A percentile compares a stretch with the other conserved stretches of the same genome.
Evolutionary conservation across 1,140 invertebrate species (phyloP).

Genomic region (Stegodyphus mimosarum): DNA sequence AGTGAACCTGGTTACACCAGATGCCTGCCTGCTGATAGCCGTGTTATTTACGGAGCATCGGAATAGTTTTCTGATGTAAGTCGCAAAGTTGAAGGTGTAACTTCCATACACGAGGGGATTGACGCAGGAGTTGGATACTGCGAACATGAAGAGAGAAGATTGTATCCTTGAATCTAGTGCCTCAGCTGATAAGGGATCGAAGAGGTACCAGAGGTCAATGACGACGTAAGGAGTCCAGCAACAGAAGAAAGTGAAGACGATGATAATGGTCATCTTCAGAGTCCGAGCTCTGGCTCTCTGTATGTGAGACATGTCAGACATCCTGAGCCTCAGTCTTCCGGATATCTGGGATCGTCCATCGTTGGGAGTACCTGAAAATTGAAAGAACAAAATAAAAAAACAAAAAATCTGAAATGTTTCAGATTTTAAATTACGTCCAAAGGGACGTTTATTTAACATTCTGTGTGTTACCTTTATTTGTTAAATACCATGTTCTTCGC

Average conservation of each 20-base stretch:
- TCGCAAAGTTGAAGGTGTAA: slow-evolving; percentile 68
- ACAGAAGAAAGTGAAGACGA: slow-evolving; percentile 80
- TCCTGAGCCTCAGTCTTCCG: slow-evolving; percentile 70
- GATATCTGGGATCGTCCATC: slow-evolving; percentile 50
- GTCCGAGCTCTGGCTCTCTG: slow-evolving; percentile 71
- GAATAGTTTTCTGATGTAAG: slow-evolving; percentile 31
- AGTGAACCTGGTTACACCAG: neutral
- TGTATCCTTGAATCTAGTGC: slow-evolving; percentile 74
- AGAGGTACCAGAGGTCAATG: slow-evolving; percentile 78
- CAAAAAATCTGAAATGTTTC: too few relatives aligned
- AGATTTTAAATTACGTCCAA: too few relatives aligned
- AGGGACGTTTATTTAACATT: too few relatives aligned
- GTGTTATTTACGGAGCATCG: neutral
- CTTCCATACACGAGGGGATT: slow-evolving; percentile 85
- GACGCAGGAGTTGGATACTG: slow-evolving; percentile 78
- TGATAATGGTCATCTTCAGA: slow-evolving; percentile 84
- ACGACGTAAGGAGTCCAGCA: slow-evolving; percentile 85
- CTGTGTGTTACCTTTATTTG: too few relatives aligned
- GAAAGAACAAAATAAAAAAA: slow-evolving; percentile 11
- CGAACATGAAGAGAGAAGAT: slow-evolving; percentile 76
- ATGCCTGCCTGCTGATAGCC: neutral
- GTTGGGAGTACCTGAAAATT: slow-evolving; percentile 25
- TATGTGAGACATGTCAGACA: slow-evolving; percentile 78
- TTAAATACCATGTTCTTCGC: too few relatives aligned
- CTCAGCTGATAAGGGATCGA: slow-evolving; percentile 62